Percentiles rank a stretch among this genome's conserved stretches.
phyloP scores from a whole-genome alignment of 30 jellyfish, hydroid and myxozoan species.

The Turritopsis rubra region DNA sequence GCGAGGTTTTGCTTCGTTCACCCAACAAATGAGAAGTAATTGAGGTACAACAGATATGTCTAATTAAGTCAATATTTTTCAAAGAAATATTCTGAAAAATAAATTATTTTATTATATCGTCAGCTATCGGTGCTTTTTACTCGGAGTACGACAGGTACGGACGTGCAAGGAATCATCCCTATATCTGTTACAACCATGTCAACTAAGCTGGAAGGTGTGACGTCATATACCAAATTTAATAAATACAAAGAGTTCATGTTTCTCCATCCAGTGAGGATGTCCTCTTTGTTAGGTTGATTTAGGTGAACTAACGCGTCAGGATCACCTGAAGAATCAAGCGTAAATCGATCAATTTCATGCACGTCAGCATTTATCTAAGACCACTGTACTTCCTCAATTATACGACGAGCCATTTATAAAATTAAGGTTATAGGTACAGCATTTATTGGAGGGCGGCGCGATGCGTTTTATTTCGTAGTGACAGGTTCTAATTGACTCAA shows the following conservation, averaged over 20 bases:
- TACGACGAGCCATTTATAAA: too few relatives aligned
- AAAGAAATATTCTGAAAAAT: background rate
- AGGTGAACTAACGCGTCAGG: slow-evolving; percentile 75
- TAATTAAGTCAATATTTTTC: background rate
- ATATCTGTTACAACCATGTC: slow-evolving; percentile 91
- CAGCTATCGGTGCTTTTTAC: slow-evolving; percentile 31
- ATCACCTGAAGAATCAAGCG: slow-evolving; percentile 60
- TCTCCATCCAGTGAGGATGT: slow-evolving; percentile 76
- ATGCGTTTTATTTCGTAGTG: too few relatives aligned
- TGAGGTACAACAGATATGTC: too few relatives aligned
- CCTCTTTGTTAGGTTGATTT: slow-evolving; percentile 35
- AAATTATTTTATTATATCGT: background rate
- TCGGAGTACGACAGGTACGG: slow-evolving; percentile 94
- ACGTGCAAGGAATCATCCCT: slow-evolving; percentile 99
- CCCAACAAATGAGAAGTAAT: too few relatives aligned
- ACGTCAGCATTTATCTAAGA: too few relatives aligned
- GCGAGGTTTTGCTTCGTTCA: too few relatives aligned
- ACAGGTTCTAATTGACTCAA: too few relatives aligned
- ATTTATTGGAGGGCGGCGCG: too few relatives aligned
- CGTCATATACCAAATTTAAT: slow-evolving; percentile 88
- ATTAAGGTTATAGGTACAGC: too few relatives aligned
- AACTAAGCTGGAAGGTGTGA: slow-evolving; percentile 88
- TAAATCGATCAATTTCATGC: background rate
- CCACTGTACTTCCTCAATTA: too few relatives aligned
- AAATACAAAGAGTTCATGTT: slow-evolving; percentile 58